Evolutionary conservation across 1,140 invertebrate genomes (phyloP).

Genomic region (Drosophila pallidifrons): DNA sequence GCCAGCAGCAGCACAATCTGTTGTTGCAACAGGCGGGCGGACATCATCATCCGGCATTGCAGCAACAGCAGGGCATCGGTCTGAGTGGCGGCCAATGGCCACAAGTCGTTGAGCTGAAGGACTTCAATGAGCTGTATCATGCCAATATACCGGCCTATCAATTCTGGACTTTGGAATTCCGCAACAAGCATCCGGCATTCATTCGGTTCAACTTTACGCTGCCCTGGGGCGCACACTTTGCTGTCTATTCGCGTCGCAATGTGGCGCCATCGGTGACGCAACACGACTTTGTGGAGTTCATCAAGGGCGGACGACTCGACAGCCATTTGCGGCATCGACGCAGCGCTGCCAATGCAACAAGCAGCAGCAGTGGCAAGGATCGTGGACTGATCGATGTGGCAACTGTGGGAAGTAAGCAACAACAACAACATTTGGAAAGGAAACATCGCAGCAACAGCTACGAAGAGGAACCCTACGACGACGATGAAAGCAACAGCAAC

Average conservation of each 20-base stretch:
- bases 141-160: constrained; percentile 94
- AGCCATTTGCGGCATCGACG: constrained; percentile 86
- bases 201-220: constrained; percentile 95
- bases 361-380: constrained; percentile 23
- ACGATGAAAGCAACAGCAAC: background rate
- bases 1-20: constrained; percentile 78
- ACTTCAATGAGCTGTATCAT: constrained; percentile 92
- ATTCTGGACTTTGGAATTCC: constrained; percentile 96
- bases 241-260: constrained; percentile 96
- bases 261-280: constrained; percentile 97
- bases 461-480: constrained; percentile 5
- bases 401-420: background rate
- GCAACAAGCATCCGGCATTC: constrained; percentile 94
- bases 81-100: constrained; percentile 89
- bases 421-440: constrained; percentile 17
- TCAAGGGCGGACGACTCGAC: constrained; percentile 92
- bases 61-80: constrained; percentile 85
- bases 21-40: constrained; percentile 79
- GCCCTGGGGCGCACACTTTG: constrained; percentile 96
- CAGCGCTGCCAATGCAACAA: constrained; percentile 40
- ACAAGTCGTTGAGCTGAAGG: constrained; percentile 92
- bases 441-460: constrained; percentile 62
- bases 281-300: constrained; percentile 97
- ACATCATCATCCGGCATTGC: constrained; percentile 85
- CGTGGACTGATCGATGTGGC: constrained; percentile 8